Conservation (phyloP, 2,113 vertebrate genomes). For the Mystacornis crossleyi region DNA sequence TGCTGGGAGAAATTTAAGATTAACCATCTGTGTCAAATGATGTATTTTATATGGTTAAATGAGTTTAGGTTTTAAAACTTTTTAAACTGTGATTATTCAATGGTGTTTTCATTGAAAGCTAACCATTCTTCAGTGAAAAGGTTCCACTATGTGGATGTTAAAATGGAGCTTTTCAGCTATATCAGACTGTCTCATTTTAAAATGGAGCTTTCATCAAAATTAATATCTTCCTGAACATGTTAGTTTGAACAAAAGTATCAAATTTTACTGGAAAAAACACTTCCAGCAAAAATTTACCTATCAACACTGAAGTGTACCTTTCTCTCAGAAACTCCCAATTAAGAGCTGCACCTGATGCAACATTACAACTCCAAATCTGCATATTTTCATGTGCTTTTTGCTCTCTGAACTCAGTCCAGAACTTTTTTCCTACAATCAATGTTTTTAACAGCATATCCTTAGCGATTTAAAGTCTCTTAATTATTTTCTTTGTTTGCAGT, state of each 20-base stretch:
- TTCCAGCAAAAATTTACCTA: not conserved
- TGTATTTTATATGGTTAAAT: not conserved
- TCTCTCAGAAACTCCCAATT: not conserved
- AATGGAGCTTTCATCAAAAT: not conserved
- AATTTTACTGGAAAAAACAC: not conserved
- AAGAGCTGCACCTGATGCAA: not conserved
- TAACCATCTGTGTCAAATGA: not conserved
- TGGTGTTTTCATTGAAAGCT: not conserved
- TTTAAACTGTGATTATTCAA: not conserved
- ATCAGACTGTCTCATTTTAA: not conserved
- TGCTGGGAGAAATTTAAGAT: not conserved
- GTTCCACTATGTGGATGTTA: not conserved
- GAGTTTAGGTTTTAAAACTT: not conserved
- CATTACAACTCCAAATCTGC: not conserved
- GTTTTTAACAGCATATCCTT: not conserved
- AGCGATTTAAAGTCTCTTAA: not conserved
- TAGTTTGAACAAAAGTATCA: not conserved
- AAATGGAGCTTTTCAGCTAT: not conserved
- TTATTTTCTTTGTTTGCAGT: not conserved
- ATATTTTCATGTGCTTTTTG: not conserved
- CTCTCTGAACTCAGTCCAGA: fast-evolving
- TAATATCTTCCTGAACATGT: not conserved
- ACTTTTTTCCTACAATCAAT: not conserved
- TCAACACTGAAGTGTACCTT: not conserved
- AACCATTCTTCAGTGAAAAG: not conserved